Percentiles rank a stretch among this genome's conserved stretches.
These are phyloP conservation scores for Sebastes oblongus DNA, from an alignment of 2,797 vertebrate genomes.

Conservation along the genomic window DNA sequence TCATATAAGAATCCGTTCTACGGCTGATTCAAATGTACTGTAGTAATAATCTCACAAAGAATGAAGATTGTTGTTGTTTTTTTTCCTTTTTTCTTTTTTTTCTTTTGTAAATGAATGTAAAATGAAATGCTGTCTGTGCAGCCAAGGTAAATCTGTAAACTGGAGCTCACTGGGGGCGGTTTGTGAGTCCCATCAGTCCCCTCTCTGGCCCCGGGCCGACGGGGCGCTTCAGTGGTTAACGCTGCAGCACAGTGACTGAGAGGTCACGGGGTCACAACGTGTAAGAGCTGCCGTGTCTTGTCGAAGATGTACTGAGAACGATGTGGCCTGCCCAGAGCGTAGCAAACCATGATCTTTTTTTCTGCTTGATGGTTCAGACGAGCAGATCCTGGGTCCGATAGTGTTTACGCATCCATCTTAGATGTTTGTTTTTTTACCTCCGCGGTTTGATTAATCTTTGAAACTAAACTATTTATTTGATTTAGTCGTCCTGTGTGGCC, in stretches of 20 bases:
- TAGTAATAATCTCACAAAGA: conserved; percentile 19
- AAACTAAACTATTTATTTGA: background rate
- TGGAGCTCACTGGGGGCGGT: background rate
- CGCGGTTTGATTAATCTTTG: background rate
- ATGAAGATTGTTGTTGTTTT: conserved; percentile 26
- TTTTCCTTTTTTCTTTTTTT: background rate
- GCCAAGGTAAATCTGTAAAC: conserved; percentile 12
- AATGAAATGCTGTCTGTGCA: conserved; percentile 8
- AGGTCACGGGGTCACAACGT: background rate
- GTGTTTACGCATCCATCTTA: background rate
- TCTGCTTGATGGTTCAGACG: background rate
- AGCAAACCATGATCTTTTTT: background rate
- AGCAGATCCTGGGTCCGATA: conserved; percentile 4
- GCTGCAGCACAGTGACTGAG: background rate
- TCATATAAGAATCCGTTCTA: background rate
- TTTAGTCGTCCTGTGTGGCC: background rate
- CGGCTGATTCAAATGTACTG: conserved; percentile 26
- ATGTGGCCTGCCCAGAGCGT: background rate
- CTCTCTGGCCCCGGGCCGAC: background rate
- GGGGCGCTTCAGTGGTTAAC: background rate
- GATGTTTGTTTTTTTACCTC: background rate
- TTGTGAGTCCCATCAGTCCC: background rate
- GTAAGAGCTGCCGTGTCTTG: background rate
- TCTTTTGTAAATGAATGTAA: conserved; percentile 55
- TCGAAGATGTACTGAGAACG: background rate